These are phyloP conservation scores for Patella vulgata DNA, from an alignment of 1,140 invertebrate species.

Conservation along the genomic window DNA sequence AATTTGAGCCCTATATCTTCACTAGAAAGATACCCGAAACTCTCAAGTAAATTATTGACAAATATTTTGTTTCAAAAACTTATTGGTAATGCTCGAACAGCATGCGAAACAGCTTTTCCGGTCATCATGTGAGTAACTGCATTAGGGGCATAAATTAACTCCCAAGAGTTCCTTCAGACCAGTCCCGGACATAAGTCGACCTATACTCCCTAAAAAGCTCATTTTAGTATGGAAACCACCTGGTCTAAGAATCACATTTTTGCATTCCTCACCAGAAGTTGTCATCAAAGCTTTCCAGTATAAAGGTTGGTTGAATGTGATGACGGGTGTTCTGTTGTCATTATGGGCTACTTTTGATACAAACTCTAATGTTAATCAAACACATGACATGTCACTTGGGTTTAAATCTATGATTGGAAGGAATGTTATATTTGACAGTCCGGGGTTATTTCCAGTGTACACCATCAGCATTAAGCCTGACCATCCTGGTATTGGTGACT, in stretches of 20 bases:
- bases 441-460: too few species aligned
- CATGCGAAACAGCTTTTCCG: conserved; percentile 61
- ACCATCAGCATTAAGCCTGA: too few species aligned
- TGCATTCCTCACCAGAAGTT: conserved; percentile 15
- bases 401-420: conserved; percentile 52
- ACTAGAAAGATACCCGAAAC: too few species aligned
- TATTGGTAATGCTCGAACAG: conserved; percentile 59
- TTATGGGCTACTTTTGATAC: conserved; percentile 27
- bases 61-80: conserved; percentile 30
- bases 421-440: conserved; percentile 35
- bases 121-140: too few species aligned
- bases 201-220: too few species aligned
- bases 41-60: not conserved
- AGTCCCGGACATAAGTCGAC: conserved; percentile 11
- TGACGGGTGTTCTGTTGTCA: conserved; percentile 24
- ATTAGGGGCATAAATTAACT: conserved; percentile 35
- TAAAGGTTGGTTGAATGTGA: conserved; percentile 48
- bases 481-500: too few species aligned
- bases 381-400: conserved; percentile 46
- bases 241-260: conserved; percentile 16
- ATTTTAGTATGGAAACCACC: too few species aligned
- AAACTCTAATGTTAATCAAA: conserved; percentile 49
- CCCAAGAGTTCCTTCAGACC: conserved; percentile 31
- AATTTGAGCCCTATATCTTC: too few species aligned
- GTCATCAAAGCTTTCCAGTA: conserved; percentile 21